Conservation (phyloP, 2,113 vertebrate species). For the Tautogolabrus adspersus region DNA sequence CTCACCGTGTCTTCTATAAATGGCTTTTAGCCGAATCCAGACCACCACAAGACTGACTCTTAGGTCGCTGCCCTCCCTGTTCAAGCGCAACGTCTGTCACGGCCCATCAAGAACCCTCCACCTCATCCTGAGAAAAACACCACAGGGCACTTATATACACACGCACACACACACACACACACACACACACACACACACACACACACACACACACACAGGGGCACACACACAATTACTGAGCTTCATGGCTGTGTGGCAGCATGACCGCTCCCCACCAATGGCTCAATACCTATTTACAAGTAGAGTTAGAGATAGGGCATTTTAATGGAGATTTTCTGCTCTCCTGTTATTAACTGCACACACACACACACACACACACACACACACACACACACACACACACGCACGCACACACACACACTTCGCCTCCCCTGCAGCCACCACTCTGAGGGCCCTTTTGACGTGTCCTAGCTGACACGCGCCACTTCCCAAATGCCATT, state of each 20-base stretch:
- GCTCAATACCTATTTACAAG: conserved; percentile 80
- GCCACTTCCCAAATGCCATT: conserved; percentile 63
- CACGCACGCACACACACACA: not conserved
- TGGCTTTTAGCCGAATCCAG: conserved; percentile 55
- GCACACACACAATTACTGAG: conserved; percentile 1
- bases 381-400: conserved; percentile 8
- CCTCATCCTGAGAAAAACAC: conserved; percentile 21
- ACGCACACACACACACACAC: conserved; percentile 15
- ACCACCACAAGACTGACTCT: conserved; percentile 56
- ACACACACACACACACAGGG: no score
- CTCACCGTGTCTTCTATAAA: conserved; percentile 49
- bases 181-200: not conserved
- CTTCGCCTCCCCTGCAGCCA: conserved; percentile 43
- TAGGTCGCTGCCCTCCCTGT: conserved; percentile 54
- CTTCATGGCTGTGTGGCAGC: conserved; percentile 56
- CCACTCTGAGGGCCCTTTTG: conserved; percentile 41
- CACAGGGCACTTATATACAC: conserved; percentile 32
- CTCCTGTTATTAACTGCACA: conserved; percentile 56
- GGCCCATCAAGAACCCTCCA: conserved; percentile 57
- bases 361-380: conserved; percentile 37
- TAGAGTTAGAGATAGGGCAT: conserved; percentile 58
- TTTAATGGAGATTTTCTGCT: conserved; percentile 73
- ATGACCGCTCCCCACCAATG: conserved; percentile 60
- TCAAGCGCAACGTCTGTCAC: conserved; percentile 55
- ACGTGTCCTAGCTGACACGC: conserved; percentile 65